phyloP scores from a whole-genome alignment of 1,140 invertebrate genomes.

The Drosophila sulfurigaster region DNA sequence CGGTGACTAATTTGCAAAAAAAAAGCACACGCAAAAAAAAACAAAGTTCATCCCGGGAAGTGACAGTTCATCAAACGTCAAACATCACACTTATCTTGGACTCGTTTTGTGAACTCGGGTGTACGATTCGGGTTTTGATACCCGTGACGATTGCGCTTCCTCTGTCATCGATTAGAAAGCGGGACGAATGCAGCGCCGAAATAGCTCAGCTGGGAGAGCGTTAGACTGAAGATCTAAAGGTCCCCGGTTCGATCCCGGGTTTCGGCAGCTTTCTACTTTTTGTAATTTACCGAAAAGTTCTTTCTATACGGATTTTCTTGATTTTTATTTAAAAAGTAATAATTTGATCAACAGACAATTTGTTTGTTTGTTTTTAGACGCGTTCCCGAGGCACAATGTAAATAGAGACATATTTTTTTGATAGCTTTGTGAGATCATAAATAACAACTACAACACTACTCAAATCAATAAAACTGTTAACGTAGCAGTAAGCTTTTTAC shows the following conservation, averaged over 20 bases:
- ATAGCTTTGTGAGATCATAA: too few species aligned
- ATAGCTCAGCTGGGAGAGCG: slow-evolving; percentile 92
- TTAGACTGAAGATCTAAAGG: slow-evolving; percentile 93
- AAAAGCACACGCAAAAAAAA: slow-evolving; percentile 9
- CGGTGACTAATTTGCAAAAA: slow-evolving; percentile 10
- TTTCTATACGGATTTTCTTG: slow-evolving; percentile 9
- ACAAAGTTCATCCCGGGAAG: background rate
- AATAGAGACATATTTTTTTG: slow-evolving; percentile 21
- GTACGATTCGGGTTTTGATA: too few species aligned
- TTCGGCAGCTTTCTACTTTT: slow-evolving; percentile 18
- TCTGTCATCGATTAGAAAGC: background rate
- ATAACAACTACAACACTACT: too few species aligned
- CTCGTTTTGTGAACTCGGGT: too few species aligned
- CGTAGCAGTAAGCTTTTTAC: slow-evolving; percentile 10
- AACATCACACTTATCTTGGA: background rate
- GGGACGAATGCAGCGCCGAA: slow-evolving; percentile 85
- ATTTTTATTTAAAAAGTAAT: slow-evolving; percentile 21
- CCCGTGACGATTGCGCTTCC: background rate
- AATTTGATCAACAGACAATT: slow-evolving; percentile 35
- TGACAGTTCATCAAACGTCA: slow-evolving; percentile 7
- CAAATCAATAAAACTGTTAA: background rate
- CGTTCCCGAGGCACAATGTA: slow-evolving; percentile 33
- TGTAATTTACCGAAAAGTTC: background rate
- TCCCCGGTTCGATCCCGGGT: slow-evolving; percentile 90
- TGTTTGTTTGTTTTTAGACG: slow-evolving; percentile 19